These are phyloP conservation scores for Cartodere bifasciata DNA, from an alignment of 2,888 invertebrate species.

Conservation along the genomic window DNA sequence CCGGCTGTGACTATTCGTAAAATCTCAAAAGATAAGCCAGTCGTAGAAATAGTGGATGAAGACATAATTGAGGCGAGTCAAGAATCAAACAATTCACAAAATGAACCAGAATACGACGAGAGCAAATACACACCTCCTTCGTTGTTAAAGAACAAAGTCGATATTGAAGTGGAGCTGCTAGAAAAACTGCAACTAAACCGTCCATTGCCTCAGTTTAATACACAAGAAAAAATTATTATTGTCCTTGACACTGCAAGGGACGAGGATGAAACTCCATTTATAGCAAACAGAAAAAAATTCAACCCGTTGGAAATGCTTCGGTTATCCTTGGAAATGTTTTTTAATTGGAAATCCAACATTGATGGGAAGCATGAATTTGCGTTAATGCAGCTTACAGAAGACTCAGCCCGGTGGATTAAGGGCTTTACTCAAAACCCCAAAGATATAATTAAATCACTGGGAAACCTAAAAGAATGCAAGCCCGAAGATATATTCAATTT, in stretches of 20 bases:
- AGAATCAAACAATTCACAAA: too few species aligned
- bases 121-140: too few species aligned
- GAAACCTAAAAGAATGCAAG: conserved; percentile 42
- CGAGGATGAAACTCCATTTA: conserved; percentile 41
- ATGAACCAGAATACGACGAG: too few species aligned
- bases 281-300: conserved; percentile 41
- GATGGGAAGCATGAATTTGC: conserved; percentile 51
- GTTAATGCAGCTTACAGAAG: conserved; percentile 42
- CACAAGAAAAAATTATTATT: conserved; percentile 49
- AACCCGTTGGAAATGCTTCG: conserved; percentile 50
- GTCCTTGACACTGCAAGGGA: conserved; percentile 50
- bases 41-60: too few species aligned
- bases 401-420: conserved; percentile 41
- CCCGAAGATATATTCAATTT: conserved; percentile 43
- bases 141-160: too few species aligned
- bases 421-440: conserved; percentile 51
- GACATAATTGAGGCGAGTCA: too few species aligned
- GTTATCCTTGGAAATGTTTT: conserved; percentile 47
- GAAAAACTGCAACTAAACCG: conserved; percentile 28
- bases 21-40: too few species aligned
- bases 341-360: conserved; percentile 47
- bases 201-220: conserved; percentile 39
- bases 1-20: too few species aligned
- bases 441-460: conserved; percentile 43
- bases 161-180: too few species aligned